Percentiles rank a stretch among this genome's conserved stretches.
These are phyloP conservation scores for Penelope pileata DNA, from an alignment of 2,113 vertebrate species.

Conservation along the genomic window DNA sequence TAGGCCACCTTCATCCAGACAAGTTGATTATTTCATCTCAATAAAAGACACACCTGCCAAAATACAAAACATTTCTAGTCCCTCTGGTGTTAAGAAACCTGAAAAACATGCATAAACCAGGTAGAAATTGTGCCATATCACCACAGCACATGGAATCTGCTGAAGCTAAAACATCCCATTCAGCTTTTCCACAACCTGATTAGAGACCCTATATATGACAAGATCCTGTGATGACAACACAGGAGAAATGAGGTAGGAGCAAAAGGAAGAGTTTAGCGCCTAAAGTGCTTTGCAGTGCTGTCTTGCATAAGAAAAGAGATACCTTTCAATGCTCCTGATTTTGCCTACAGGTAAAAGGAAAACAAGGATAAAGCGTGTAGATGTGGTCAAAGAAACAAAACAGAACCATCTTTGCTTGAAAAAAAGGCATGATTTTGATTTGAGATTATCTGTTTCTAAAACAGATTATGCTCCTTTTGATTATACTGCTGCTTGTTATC, in stretches of 20 bases:
- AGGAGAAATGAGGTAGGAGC: background rate
- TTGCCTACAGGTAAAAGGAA: background rate
- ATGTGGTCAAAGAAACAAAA: too few relatives aligned
- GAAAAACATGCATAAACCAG: background rate
- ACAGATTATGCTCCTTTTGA: too few relatives aligned
- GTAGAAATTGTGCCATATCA: background rate
- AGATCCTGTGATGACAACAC: background rate
- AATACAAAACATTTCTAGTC: background rate
- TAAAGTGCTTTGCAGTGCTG: background rate
- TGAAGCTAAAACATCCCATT: background rate
- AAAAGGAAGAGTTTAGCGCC: background rate
- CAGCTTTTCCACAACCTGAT: background rate
- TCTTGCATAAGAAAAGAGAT: background rate
- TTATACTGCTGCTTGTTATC: too few relatives aligned
- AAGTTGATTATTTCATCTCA: background rate
- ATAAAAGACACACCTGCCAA: background rate
- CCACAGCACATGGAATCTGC: background rate
- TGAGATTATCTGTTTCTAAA: too few relatives aligned
- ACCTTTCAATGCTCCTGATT: background rate
- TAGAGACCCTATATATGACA: fast-evolving
- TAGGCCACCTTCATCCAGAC: background rate
- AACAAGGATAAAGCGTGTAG: background rate
- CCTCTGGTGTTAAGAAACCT: background rate
- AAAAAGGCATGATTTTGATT: too few relatives aligned
- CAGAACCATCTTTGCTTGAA: too few relatives aligned